Conservation (phyloP, 2,113 vertebrate species). For the Rhinogobius similis region DNA sequence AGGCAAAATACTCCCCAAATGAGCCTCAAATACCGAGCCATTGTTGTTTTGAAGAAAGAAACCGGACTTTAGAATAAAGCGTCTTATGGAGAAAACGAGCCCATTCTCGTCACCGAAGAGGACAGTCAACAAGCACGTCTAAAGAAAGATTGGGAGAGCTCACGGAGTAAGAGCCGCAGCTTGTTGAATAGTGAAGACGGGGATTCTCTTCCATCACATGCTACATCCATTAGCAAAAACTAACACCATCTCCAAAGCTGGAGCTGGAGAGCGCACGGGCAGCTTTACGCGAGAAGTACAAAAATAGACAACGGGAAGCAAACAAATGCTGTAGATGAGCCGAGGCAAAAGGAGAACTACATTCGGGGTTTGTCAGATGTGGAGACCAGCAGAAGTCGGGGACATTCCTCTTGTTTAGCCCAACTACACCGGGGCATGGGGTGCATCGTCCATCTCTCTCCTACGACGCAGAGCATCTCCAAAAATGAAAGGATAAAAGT, state of each 20-base stretch:
- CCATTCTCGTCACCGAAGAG: conserved; percentile 60
- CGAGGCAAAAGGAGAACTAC: not conserved
- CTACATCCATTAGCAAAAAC: conserved; percentile 49
- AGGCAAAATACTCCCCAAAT: conserved; percentile 76
- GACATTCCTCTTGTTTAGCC: conserved; percentile 63
- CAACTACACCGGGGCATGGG: conserved; percentile 62
- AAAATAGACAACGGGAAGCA: conserved; percentile 1
- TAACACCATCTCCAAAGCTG: conserved; percentile 11
- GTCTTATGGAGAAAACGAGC: conserved; percentile 27
- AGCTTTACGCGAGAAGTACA: not conserved
- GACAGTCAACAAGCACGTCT: conserved; percentile 69
- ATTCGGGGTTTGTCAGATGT: conserved; percentile 25
- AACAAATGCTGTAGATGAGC: not conserved
- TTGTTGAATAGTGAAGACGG: conserved; percentile 65
- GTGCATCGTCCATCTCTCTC: conserved; percentile 46
- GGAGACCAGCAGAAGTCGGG: conserved; percentile 69
- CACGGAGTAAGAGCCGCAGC: conserved; percentile 63
- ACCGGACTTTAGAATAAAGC: conserved; percentile 29
- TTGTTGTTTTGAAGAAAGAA: conserved; percentile 51
- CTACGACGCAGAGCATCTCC: conserved; percentile 56
- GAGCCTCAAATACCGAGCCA: conserved; percentile 61
- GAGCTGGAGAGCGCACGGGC: not conserved
- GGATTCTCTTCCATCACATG: conserved; percentile 28
- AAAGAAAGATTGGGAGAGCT: conserved; percentile 49
- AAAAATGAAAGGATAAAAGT: conserved; percentile 7